Base-by-base conservation (phyloP, 1,140 invertebrate genomes). In the Potamilus streckersoni region DNA sequence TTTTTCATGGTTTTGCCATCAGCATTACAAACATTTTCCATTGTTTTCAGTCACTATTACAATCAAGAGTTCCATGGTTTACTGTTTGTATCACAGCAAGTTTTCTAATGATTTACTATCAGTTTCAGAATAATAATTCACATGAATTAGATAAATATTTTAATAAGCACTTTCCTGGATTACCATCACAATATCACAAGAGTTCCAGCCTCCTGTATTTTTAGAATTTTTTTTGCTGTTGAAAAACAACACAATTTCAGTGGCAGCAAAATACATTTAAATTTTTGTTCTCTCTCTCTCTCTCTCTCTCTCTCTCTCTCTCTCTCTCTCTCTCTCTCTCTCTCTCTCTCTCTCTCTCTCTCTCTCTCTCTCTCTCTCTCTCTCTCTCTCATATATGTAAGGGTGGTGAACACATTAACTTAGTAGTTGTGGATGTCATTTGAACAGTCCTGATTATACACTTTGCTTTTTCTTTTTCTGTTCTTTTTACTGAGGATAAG, bases 331-430 rank as follows among this genome's bases (percentile, higher is more conserved):
- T 27, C 70, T 71, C 57, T 71, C 70, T 62, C 70, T 71, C 70
- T 71, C 69, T 71, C 69, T 62, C 69, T 71, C 69, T 71, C 69
- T 62, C 69, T 71, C 59, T 71, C 20, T 19, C 70, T 38, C 31
- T 38, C 31, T 38, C 31, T 38, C 31, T 38, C 31, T 6, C 2
- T 38, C 17, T 49, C n/a, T n/a, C n/a, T n/a, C n/a, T n/a, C n/a
- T n/a, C n/a, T n/a, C n/a, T n/a, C n/a, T n/a, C n/a, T n/a, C n/a
- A n/a, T n/a, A n/a, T n/a, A n/a, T 61, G 1, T 19, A 20, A 5
- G 20, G n/a, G 57, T 61, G 23, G 15, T n/a, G 15, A 11, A n/a
- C 55, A 27, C 60, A 4, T 20, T 55, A 55, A 31, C 6, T 57
- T n/a, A n/a, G n/a, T 58, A 56, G 1, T 69, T 58, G n/a, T n/a